phyloP scores from a whole-genome alignment of 1,140 invertebrate genomes.

The Zaprionus inermis region DNA sequence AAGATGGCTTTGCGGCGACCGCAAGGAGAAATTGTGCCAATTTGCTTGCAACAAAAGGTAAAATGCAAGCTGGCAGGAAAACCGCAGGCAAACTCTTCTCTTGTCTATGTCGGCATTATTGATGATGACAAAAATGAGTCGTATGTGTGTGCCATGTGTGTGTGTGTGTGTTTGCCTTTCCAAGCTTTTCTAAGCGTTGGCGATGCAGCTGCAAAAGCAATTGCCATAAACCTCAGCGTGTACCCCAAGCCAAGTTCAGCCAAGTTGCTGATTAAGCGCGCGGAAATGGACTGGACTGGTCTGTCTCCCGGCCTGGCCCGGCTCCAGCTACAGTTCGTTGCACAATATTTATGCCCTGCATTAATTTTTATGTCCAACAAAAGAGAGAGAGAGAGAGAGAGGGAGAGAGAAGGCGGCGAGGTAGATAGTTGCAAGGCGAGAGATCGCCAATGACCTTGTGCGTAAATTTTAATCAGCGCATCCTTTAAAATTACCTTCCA shows the following conservation, averaged over 20 bases:
- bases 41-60: conserved; percentile 71
- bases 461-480: conserved; percentile 74
- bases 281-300: conserved; percentile 31
- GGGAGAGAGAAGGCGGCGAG: neutral
- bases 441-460: conserved; percentile 68
- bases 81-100: conserved; percentile 41
- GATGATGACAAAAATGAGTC: conserved; percentile 82
- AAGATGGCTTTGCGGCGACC: conserved; percentile 55
- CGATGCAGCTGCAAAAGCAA: conserved; percentile 56
- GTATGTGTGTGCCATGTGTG: conserved; percentile 13
- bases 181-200: conserved; percentile 52
- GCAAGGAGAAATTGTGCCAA: conserved; percentile 77
- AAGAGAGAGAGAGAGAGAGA: neutral
- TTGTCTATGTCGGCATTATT: conserved; percentile 72
- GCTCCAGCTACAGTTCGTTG: conserved; percentile 30
- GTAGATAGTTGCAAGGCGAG: conserved; percentile 31
- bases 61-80: conserved; percentile 58
- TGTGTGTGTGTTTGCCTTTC: conserved; percentile 21
- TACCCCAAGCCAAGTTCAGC: conserved; percentile 38
- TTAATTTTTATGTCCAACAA: conserved; percentile 68
- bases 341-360: conserved; percentile 76
- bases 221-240: conserved; percentile 43
- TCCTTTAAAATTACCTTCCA: conserved; percentile 45
- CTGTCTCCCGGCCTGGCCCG: conserved; percentile 4
- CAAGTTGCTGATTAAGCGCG: conserved; percentile 38